A percentile compares a stretch with the other conserved stretches of the same genome.
Evolutionary conservation across 2,797 vertebrate genomes (phyloP).

Genomic region (Neosilurus mollespiculum): DNA sequence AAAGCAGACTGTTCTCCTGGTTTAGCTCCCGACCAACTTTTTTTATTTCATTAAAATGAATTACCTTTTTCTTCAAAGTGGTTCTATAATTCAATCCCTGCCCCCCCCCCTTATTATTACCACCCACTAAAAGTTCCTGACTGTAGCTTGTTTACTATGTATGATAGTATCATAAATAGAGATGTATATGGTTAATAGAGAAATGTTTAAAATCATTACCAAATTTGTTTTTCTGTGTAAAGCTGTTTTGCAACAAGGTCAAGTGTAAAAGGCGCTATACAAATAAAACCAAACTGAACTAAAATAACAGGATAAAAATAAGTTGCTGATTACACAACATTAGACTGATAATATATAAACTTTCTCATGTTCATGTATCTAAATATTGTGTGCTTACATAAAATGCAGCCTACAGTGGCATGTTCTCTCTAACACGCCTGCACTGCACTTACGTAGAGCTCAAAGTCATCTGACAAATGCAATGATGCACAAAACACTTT

Average conservation of each 20-base stretch:
- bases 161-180: conserved; percentile 26
- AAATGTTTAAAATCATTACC: too few species aligned
- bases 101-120: conserved; percentile 10
- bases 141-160: conserved; percentile 57
- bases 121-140: conserved; percentile 27
- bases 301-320: not conserved
- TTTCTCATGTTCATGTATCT: not conserved
- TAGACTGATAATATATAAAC: not conserved
- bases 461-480: conserved; percentile 17
- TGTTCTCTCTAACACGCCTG: not conserved
- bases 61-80: conserved; percentile 53
- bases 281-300: too few species aligned
- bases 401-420: not conserved
- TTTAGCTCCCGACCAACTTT: conserved; percentile 52
- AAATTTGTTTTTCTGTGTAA: too few species aligned
- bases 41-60: conserved; percentile 59
- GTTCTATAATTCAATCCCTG: conserved; percentile 1
- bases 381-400: not conserved
- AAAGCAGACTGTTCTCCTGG: conserved; percentile 60
- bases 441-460: not conserved
- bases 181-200: too few species aligned
- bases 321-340: not conserved
- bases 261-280: too few species aligned
- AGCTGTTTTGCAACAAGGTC: too few species aligned
- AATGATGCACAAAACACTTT: not conserved